phyloP scores from a whole-genome alignment of 1,140 invertebrate genomes.

The Drosophila nigromelanica region DNA sequence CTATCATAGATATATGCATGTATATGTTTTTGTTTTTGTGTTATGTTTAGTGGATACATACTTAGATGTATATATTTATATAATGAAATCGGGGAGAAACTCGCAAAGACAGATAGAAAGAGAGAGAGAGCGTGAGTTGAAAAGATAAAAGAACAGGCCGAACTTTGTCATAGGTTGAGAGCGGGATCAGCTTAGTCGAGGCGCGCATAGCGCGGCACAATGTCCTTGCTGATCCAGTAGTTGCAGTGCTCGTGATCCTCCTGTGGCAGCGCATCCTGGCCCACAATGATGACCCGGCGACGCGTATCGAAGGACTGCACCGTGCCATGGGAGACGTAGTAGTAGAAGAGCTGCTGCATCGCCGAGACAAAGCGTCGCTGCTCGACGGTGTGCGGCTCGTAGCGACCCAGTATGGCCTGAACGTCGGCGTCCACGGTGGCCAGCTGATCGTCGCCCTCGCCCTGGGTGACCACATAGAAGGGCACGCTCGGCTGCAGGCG shows the following conservation, averaged over 20 bases:
- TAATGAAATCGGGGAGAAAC: slow-evolving; percentile 49
- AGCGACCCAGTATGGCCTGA: slow-evolving; percentile 91
- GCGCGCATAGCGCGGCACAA: slow-evolving; percentile 89
- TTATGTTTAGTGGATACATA: slow-evolving; percentile 37
- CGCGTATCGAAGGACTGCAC: slow-evolving; percentile 85
- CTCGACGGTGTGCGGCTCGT: slow-evolving; percentile 88
- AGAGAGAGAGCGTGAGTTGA: not conserved
- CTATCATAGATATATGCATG: slow-evolving; percentile 33
- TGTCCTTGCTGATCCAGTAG: slow-evolving; percentile 89
- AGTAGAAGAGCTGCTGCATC: slow-evolving; percentile 92
- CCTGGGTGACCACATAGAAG: slow-evolving; percentile 90
- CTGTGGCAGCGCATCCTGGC: slow-evolving; percentile 87
- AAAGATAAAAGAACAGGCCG: slow-evolving; percentile 3
- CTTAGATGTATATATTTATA: slow-evolving; percentile 6
- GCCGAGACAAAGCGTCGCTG: slow-evolving; percentile 90
- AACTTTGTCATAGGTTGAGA: slow-evolving; percentile 32
- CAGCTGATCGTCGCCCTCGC: slow-evolving; percentile 85
- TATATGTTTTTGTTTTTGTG: slow-evolving; percentile 16
- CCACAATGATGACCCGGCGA: slow-evolving; percentile 87
- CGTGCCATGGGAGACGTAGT: slow-evolving; percentile 90
- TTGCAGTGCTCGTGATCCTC: slow-evolving; percentile 89
- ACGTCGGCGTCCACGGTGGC: slow-evolving; percentile 89
- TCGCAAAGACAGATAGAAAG: slow-evolving; percentile 11
- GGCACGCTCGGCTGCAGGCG: slow-evolving; percentile 86
- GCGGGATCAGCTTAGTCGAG: slow-evolving; percentile 64